Percentiles rank a stretch among this genome's conserved stretches.
Conservation (phyloP, 2,888 invertebrate genomes). For the Epinotia nisella region DNA sequence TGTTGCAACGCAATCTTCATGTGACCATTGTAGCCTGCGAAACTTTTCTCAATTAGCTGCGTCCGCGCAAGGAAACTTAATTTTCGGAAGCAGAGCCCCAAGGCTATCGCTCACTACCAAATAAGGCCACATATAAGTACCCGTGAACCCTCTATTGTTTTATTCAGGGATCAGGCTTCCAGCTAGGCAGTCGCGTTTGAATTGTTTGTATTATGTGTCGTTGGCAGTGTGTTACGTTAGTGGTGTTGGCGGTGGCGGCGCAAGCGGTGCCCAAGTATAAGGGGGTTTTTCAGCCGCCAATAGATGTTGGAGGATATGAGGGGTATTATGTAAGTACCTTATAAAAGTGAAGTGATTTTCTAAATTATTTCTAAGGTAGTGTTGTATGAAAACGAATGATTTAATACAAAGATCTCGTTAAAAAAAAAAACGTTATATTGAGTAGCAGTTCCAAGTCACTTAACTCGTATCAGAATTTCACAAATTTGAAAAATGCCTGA, state of each 20-base stretch:
- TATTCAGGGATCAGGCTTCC: conserved; percentile 70
- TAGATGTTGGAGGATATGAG: conserved; percentile 76
- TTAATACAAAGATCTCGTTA: not conserved
- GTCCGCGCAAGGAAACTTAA: conserved; percentile 71
- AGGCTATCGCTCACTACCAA: conserved; percentile 67
- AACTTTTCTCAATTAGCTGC: conserved; percentile 76
- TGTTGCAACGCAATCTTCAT: conserved; percentile 69
- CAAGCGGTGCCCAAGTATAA: conserved; percentile 63
- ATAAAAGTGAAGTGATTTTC: conserved; percentile 48
- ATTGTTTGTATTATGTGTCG: conserved; percentile 59
- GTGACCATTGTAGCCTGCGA: conserved; percentile 73
- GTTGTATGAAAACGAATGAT: not conserved
- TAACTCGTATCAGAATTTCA: too few relatives aligned
- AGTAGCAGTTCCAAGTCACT: not conserved
- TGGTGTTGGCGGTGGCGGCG: conserved; percentile 59
- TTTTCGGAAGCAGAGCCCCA: conserved; percentile 75
- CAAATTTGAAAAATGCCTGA: too few relatives aligned
- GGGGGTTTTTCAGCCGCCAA: conserved; percentile 63
- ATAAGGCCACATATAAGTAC: conserved; percentile 83
- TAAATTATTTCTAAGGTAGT: not conserved
- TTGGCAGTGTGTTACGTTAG: conserved; percentile 63
- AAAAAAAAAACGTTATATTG: not conserved
- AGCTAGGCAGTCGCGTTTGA: conserved; percentile 61
- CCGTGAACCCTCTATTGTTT: conserved; percentile 70
- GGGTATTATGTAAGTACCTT: conserved; percentile 86